Base-by-base conservation (phyloP, 2,797 vertebrate genomes). In the Thaleichthys pacificus region DNA sequence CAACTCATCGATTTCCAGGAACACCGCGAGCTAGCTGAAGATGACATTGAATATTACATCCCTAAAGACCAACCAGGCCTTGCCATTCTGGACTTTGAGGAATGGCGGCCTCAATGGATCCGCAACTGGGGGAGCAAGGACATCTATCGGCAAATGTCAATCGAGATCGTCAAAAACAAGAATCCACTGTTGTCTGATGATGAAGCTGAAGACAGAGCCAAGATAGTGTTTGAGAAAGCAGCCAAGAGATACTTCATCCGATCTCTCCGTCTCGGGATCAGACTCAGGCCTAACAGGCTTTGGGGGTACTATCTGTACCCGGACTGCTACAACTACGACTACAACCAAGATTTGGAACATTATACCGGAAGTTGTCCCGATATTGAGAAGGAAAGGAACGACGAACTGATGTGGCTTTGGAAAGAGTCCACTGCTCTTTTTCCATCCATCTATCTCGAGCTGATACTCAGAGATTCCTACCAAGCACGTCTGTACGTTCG, bases 301-400 rank as follows among this genome's bases (percentile, higher is more conserved):
- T 96, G 95, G 95, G 95, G 95, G 14, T 96, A 90, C 78, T 96
- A 96, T 82, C 90, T 95, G 69, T 96, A 92, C 77, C 95, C 95
- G 51, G 94, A 96, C 75, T 96, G 95, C 83, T 95, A 96, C 73
- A 96, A 96, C 80, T 92, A 95, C 61, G 79, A 92, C 66, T 93
- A 91, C 82, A 90, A 90, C 60, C 80, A 91, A 76, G 89, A 90
- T 35, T 81, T 87, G 54, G 17, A 5, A 0, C 24, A 35, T 61
- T 96, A 92, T 68, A 89, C 86, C 0, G 95, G 95, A 69, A 82
- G 74, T 6, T 96, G 95, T 80, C 86, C 88, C 15, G 65, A 82
- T 28, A 73, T 92, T 56, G 95, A 96, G 84, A 87, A 85, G 75
- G 42, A 61, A 68, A 89, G 94, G 85, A 96, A 96, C 61, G 79